phyloP scores from a whole-genome alignment of 2,888 invertebrate genomes.

The Yponomeuta cagnagella region DNA sequence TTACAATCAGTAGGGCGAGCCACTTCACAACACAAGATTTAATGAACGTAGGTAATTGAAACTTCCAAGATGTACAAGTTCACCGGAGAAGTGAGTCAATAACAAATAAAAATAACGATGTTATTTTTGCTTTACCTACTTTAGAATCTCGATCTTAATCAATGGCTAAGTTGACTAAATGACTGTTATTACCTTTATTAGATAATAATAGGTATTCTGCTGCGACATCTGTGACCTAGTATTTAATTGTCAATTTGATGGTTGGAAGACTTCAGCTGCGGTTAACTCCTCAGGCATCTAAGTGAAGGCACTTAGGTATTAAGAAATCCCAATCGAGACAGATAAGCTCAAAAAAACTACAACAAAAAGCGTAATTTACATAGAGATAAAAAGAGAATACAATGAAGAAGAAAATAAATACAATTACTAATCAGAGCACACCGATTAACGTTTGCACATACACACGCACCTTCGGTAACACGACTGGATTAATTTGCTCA shows the following conservation, averaged over 20 bases:
- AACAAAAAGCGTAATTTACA: constrained; percentile 54
- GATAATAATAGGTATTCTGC: too few relatives aligned
- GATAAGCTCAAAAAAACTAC: constrained; percentile 7
- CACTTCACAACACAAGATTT: constrained; percentile 18
- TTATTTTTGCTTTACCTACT: not conserved
- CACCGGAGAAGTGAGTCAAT: not conserved
- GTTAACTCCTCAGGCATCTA: constrained; percentile 22
- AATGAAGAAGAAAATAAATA: constrained; percentile 40
- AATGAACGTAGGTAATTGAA: not conserved
- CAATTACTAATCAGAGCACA: constrained; percentile 24
- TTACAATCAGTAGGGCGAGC: constrained; percentile 33
- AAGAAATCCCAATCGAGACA: constrained; percentile 9
- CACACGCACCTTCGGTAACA: constrained; percentile 14
- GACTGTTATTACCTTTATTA: too few relatives aligned
- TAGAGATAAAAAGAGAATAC: constrained; percentile 21
- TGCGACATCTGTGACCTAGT: too few relatives aligned
- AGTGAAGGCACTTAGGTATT: constrained; percentile 17
- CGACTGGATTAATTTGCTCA: constrained; percentile 41
- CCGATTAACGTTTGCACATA: constrained; percentile 2
- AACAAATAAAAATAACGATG: not conserved
- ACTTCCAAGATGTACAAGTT: not conserved
- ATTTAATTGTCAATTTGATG: not conserved
- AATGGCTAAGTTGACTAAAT: too few relatives aligned
- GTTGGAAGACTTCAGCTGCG: not conserved
- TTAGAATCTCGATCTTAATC: not conserved